Evolutionary conservation across 2,797 vertebrate species (phyloP).

Genomic region (Helarctos malayanus): DNA sequence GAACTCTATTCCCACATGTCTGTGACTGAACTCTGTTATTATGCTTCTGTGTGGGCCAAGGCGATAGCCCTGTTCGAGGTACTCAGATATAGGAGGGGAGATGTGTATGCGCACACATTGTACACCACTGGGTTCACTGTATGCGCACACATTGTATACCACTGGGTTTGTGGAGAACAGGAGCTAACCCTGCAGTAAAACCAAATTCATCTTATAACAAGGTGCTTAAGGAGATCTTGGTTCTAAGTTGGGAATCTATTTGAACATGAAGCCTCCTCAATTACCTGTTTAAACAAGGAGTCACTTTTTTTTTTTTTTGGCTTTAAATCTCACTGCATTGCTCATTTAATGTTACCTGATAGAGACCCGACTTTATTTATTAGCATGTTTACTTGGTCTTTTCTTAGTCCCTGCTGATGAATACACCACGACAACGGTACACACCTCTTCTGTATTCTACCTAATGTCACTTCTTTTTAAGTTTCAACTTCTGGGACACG

Average conservation of each 20-base stretch:
- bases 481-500: not conserved
- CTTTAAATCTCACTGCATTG: not conserved
- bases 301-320: not conserved
- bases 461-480: not conserved
- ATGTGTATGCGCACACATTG: not conserved
- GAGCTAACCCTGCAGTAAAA: not conserved
- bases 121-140: not conserved
- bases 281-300: not conserved
- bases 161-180: not conserved
- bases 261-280: constrained; percentile 21
- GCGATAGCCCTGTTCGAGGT: not conserved
- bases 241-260: constrained; percentile 15
- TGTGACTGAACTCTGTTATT: not conserved
- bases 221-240: not conserved
- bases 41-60: not conserved
- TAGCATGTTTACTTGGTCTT: not conserved
- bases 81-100: not conserved
- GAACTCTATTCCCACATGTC: not conserved
- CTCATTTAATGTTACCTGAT: not conserved
- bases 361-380: not conserved
- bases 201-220: not conserved
- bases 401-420: not conserved
- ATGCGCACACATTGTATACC: not conserved
- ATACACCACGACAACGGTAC: not conserved
- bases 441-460: not conserved